Evolutionary conservation across 2,113 vertebrate species (phyloP).

Genomic region (Oenanthe oenanthe): DNA sequence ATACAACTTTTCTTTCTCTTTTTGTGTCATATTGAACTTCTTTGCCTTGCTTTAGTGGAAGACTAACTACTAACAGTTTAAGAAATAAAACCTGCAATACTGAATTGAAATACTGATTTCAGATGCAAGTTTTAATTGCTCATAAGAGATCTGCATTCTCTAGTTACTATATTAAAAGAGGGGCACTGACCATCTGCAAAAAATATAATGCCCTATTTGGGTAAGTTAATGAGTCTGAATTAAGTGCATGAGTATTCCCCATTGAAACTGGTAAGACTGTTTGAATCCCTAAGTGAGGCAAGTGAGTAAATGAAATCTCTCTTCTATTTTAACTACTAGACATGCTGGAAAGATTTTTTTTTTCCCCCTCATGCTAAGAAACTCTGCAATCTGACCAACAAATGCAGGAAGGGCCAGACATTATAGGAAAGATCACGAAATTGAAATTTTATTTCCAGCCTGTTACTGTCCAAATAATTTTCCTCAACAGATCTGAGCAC

Average conservation of each 20-base stretch:
- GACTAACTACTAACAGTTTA: background rate
- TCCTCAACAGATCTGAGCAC: background rate
- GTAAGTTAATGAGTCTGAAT: background rate
- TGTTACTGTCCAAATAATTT: background rate
- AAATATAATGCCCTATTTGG: background rate
- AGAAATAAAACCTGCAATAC: background rate
- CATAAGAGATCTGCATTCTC: background rate
- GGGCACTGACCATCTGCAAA: background rate
- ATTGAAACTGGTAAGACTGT: background rate
- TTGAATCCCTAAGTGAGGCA: background rate
- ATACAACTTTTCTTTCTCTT: background rate
- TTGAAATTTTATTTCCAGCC: background rate
- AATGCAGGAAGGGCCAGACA: background rate
- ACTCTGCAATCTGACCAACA: background rate
- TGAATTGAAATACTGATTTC: background rate
- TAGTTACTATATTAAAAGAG: background rate
- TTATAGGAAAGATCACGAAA: background rate
- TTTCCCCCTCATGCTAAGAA: background rate
- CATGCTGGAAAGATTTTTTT: background rate
- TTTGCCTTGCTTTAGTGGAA: background rate
- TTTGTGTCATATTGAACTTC: background rate
- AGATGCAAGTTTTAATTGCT: background rate
- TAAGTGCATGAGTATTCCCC: background rate
- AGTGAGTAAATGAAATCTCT: background rate
- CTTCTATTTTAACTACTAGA: background rate